These are phyloP conservation scores for Drosophila demipolita DNA, from an alignment of 2,888 invertebrate genomes.

Conservation along the genomic window DNA sequence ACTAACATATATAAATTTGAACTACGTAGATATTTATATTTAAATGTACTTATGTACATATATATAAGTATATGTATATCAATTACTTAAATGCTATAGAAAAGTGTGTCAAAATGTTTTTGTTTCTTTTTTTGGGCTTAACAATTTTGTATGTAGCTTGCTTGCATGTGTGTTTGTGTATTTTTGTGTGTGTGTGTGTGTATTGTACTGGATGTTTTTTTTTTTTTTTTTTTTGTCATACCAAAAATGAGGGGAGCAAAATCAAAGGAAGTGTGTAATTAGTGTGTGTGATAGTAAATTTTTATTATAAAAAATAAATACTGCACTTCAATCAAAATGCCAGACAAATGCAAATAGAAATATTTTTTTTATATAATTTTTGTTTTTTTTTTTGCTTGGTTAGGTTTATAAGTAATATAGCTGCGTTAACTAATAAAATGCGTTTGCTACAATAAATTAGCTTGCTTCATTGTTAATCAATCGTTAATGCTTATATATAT, in stretches of 20 bases:
- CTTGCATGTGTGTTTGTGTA: slow-evolving; percentile 47
- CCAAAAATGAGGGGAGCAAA: slow-evolving; percentile 56
- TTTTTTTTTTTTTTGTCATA: slow-evolving; percentile 10
- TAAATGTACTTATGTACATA: slow-evolving; percentile 10
- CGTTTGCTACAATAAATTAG: slow-evolving; percentile 48
- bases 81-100: slow-evolving; percentile 33
- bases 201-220: slow-evolving; percentile 16
- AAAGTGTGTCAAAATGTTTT: slow-evolving; percentile 43
- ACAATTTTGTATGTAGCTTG: slow-evolving; percentile 55
- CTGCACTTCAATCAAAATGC: slow-evolving; percentile 51
- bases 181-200: slow-evolving; percentile 36
- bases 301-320: slow-evolving; percentile 14
- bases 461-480: slow-evolving; percentile 49
- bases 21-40: slow-evolving; percentile 22
- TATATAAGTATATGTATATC: slow-evolving; percentile 12
- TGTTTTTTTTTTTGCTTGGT: slow-evolving; percentile 17
- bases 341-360: slow-evolving; percentile 54
- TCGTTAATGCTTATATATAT: slow-evolving; percentile 46
- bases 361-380: slow-evolving; percentile 1
- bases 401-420: slow-evolving; percentile 26
- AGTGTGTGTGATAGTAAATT: slow-evolving; percentile 11
- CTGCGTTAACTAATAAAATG: slow-evolving; percentile 46
- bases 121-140: slow-evolving; percentile 37
- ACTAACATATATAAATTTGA: slow-evolving; percentile 23
- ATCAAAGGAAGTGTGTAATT: slow-evolving; percentile 24